Conservation (phyloP, 2,888 invertebrate genomes). For the Ephialtes manifestator region DNA sequence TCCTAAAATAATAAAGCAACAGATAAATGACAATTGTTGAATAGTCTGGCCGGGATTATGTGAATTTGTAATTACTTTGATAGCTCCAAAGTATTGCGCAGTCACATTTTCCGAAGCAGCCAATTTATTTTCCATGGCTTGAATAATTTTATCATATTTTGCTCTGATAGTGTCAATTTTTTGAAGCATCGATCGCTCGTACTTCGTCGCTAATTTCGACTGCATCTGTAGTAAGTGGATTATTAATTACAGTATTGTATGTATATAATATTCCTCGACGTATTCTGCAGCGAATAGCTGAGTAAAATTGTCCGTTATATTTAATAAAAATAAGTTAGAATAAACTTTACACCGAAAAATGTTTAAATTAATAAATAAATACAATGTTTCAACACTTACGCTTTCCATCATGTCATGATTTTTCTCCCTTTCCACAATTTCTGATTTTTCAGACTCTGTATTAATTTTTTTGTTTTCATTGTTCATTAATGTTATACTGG, state of each 20-base stretch:
- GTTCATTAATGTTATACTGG: conserved; percentile 72
- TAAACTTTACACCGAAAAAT: conserved; percentile 28
- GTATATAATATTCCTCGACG: conserved; percentile 1
- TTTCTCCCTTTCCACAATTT: conserved; percentile 15
- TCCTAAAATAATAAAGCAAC: not conserved
- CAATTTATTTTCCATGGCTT: conserved; percentile 57
- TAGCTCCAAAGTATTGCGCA: conserved; percentile 64
- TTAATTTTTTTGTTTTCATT: conserved; percentile 71
- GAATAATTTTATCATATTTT: conserved; percentile 58
- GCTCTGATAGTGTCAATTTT: conserved; percentile 59
- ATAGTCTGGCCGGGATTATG: not conserved
- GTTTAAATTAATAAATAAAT: conserved; percentile 33
- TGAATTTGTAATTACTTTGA: conserved; percentile 63
- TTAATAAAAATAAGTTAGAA: not conserved
- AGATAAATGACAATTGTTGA: not conserved
- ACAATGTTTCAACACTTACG: conserved; percentile 38
- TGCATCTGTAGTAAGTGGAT: conserved; percentile 53
- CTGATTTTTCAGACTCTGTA: conserved; percentile 63
- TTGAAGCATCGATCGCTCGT: conserved; percentile 65
- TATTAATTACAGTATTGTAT: conserved; percentile 22
- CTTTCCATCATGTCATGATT: conserved; percentile 41
- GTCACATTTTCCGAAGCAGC: conserved; percentile 56
- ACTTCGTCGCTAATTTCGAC: conserved; percentile 62
- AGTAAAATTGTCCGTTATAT: conserved; percentile 8
- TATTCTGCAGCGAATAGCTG: not conserved